These are phyloP conservation scores for Heliconius himera DNA, from an alignment of 1,140 invertebrate genomes.

Conservation along the genomic window DNA sequence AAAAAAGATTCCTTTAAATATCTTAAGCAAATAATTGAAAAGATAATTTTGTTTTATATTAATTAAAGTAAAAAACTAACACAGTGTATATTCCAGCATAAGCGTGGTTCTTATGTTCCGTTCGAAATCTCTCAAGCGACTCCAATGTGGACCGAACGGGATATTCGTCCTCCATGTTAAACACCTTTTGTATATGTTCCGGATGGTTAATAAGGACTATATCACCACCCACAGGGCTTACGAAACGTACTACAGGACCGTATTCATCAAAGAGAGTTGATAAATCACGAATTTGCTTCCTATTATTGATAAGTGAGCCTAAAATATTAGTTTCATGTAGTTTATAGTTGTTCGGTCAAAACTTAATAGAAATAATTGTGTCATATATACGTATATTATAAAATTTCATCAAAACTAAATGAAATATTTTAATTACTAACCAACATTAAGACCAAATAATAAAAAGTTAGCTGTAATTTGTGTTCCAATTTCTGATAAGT, in stretches of 20 bases:
- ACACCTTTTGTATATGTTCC: conserved; percentile 84
- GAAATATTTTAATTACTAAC: conserved; percentile 57
- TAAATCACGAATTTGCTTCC: conserved; percentile 70
- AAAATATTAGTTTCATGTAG: conserved; percentile 1
- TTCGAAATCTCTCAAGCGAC: conserved; percentile 83
- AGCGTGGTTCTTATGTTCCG: conserved; percentile 80
- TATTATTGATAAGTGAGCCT: conserved; percentile 71
- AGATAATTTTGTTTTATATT: too few species aligned
- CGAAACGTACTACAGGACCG: conserved; percentile 84
- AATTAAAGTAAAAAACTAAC: conserved; percentile 67
- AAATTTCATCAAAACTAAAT: not conserved
- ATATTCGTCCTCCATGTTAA: conserved; percentile 82
- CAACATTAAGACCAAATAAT: conserved; percentile 82
- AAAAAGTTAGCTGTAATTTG: conserved; percentile 83
- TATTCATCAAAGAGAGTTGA: conserved; percentile 84
- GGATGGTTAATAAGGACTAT: conserved; percentile 84
- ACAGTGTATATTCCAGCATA: conserved; percentile 82
- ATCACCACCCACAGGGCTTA: conserved; percentile 83
- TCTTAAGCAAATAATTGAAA: too few species aligned
- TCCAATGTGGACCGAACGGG: conserved; percentile 84
- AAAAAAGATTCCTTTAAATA: too few species aligned
- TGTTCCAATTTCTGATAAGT: conserved; percentile 83
- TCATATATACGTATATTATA: not conserved
- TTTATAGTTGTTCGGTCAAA: not conserved
- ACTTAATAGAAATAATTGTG: not conserved